Percentiles rank a stretch among this genome's conserved stretches.
These are phyloP conservation scores for Thalassaphorura encarpata DNA, from an alignment of 1,140 invertebrate species.

Conservation along the genomic window DNA sequence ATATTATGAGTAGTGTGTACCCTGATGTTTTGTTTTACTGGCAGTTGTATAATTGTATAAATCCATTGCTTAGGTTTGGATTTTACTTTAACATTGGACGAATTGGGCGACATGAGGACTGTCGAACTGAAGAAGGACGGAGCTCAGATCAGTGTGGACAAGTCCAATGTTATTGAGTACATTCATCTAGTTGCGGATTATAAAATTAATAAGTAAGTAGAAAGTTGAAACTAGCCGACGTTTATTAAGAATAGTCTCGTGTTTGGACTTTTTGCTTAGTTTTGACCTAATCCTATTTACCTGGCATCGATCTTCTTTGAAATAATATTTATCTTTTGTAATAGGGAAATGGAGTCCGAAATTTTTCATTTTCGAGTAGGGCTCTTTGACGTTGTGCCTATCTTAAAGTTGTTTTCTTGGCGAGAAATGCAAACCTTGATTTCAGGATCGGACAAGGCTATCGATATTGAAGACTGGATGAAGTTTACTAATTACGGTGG, in stretches of 20 bases:
- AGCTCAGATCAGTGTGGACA: conserved; percentile 76
- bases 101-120: conserved; percentile 77
- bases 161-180: conserved; percentile 88
- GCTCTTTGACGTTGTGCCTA: conserved; percentile 22
- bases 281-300: neutral
- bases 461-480: conserved; percentile 82
- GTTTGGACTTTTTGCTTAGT: neutral
- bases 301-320: neutral
- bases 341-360: conserved; percentile 41
- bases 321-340: conserved; percentile 18
- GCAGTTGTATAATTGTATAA: too few relatives aligned
- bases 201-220: conserved; percentile 75
- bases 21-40: too few relatives aligned
- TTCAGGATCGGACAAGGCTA: conserved; percentile 82
- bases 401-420: conserved; percentile 82
- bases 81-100: conserved; percentile 81
- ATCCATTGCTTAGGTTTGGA: too few relatives aligned
- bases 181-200: conserved; percentile 94
- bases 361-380: conserved; percentile 20
- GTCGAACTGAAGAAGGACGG: conserved; percentile 86
- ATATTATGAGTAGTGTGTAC: too few relatives aligned
- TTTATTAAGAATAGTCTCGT: neutral
- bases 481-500: conserved; percentile 71
- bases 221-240: neutral
- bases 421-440: conserved; percentile 89